Conservation (phyloP, 2,797 vertebrate species). For the Scolopax bukidnonensis region DNA sequence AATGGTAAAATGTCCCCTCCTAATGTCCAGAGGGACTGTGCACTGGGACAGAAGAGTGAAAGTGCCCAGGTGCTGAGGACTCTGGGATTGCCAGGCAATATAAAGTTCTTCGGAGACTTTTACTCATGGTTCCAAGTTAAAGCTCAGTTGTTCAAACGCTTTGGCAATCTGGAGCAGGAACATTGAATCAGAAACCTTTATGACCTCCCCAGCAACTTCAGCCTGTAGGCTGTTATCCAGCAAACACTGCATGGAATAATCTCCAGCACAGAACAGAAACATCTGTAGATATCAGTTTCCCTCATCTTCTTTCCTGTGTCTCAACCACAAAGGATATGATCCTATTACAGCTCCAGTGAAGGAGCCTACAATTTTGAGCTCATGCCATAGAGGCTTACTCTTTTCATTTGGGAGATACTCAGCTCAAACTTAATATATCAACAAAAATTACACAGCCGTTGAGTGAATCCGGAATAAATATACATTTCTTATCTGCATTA, state of each 20-base stretch:
- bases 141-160: background rate
- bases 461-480: slow-evolving; percentile 27
- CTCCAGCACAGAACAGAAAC: slow-evolving; percentile 1
- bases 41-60: background rate
- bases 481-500: background rate
- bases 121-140: background rate
- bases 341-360: background rate
- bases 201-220: background rate
- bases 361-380: background rate
- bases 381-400: background rate
- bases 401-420: background rate
- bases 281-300: slow-evolving; percentile 2
- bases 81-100: background rate
- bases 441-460: background rate
- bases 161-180: background rate
- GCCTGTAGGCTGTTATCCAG: background rate
- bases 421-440: slow-evolving; percentile 11
- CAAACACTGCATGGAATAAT: background rate
- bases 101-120: background rate
- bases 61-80: background rate
- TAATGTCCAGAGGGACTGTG: background rate
- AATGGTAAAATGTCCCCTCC: background rate
- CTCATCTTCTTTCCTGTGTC: background rate
- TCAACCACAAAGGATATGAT: slow-evolving; percentile 8
- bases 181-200: background rate